These are phyloP conservation scores for Corydoras maculifer DNA, from an alignment of 2,113 vertebrate species.

Conservation along the genomic window DNA sequence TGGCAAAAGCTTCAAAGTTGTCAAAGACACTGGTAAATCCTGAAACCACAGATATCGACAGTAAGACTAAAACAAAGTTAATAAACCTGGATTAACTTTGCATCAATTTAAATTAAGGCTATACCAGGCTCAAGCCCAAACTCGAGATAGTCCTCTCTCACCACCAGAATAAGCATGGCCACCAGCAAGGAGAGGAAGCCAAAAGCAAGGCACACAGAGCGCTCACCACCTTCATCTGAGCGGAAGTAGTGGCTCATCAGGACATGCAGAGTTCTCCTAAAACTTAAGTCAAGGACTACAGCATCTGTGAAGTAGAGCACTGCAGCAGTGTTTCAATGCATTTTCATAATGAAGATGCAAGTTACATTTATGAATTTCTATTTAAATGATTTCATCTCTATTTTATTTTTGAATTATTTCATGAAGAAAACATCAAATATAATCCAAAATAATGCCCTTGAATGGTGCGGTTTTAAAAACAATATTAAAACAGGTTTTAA, in stretches of 20 bases:
- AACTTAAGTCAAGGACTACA: slow-evolving; percentile 13
- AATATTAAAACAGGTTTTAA: too few relatives aligned
- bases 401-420: too few relatives aligned
- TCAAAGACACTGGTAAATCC: slow-evolving; percentile 73
- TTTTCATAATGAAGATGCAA: too few relatives aligned
- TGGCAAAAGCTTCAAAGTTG: slow-evolving; percentile 76
- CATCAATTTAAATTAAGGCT: background rate
- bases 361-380: too few relatives aligned
- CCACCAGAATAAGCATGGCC: slow-evolving; percentile 83
- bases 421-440: too few relatives aligned
- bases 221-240: slow-evolving; percentile 83
- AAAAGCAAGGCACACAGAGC: slow-evolving; percentile 86
- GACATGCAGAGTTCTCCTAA: slow-evolving; percentile 78
- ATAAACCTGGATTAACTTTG: background rate
- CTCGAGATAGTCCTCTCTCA: slow-evolving; percentile 83
- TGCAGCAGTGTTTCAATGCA: too few relatives aligned
- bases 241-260: slow-evolving; percentile 87
- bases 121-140: slow-evolving; percentile 84
- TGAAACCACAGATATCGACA: slow-evolving; percentile 2
- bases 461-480: too few relatives aligned
- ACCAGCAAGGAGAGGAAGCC: slow-evolving; percentile 84
- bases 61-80: background rate
- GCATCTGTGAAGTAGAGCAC: too few relatives aligned
- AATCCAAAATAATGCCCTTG: too few relatives aligned
- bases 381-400: too few relatives aligned